phyloP scores from a whole-genome alignment of 2,888 invertebrate species.

The Spatulosminthurus flaviceps region DNA sequence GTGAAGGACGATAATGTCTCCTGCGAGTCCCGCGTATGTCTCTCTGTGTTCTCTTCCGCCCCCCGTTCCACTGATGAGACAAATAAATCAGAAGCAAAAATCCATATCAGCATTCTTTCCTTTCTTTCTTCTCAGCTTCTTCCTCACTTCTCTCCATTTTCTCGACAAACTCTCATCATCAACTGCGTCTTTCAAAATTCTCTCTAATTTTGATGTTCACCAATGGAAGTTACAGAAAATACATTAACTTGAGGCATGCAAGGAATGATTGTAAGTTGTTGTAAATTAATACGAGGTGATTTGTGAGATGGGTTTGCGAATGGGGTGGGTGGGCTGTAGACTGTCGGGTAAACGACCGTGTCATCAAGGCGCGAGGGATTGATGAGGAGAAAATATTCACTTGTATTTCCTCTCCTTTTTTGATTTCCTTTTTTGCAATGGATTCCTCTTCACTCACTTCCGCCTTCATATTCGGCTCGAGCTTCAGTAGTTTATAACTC shows the following conservation, averaged over 20 bases:
- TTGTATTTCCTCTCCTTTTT: conserved; percentile 32
- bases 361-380: not conserved
- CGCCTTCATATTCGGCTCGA: not conserved
- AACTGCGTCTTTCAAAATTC: no score
- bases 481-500: not conserved
- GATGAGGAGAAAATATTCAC: conserved; percentile 1
- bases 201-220: no score
- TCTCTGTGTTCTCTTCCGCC: conserved; percentile 9
- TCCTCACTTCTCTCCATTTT: not conserved
- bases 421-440: conserved; percentile 26
- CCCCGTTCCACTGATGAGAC: conserved; percentile 47
- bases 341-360: not conserved
- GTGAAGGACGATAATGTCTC: no score
- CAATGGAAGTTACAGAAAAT: no score
- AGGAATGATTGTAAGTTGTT: not conserved
- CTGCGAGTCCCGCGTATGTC: not conserved
- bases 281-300: not conserved
- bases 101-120: not conserved
- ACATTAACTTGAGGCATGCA: not conserved
- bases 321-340: not conserved
- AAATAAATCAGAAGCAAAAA: conserved; percentile 50
- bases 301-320: not conserved
- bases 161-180: not conserved
- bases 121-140: not conserved
- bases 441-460: not conserved